Percentiles rank a stretch among this genome's conserved stretches.
phyloP scores from a whole-genome alignment of 2,797 vertebrate genomes.

The Eulemur albifrons region DNA sequence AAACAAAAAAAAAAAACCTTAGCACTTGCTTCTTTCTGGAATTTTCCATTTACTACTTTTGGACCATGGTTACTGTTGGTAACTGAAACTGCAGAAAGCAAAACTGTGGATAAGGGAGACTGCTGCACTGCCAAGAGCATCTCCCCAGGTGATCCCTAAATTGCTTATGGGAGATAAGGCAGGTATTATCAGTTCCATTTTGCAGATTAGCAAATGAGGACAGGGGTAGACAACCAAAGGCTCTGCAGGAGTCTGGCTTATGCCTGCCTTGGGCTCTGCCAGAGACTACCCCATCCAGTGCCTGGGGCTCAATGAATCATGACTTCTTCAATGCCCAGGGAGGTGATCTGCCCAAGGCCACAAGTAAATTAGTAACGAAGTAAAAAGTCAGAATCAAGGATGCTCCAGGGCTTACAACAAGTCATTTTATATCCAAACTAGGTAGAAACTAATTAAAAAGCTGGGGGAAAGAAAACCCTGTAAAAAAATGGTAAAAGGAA shows the following conservation, averaged over 20 bases:
- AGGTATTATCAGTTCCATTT: not conserved
- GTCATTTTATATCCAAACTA: not conserved
- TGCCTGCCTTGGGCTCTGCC: not conserved
- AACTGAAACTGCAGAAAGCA: not conserved
- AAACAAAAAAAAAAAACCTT: not conserved
- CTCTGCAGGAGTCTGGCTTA: not conserved
- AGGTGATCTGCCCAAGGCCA: not conserved
- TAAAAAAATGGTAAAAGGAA: not conserved
- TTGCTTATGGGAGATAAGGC: not conserved
- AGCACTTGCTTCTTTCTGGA: not conserved
- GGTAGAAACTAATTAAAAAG: not conserved
- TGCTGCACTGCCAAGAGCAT: not conserved
- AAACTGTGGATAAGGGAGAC: not conserved
- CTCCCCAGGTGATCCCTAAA: not conserved
- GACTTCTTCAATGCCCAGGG: not conserved
- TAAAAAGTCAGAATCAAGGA: not conserved
- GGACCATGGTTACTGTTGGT: not conserved
- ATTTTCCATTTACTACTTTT: not conserved
- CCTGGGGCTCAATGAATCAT: not conserved
- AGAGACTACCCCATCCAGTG: not conserved
- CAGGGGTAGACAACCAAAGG: fast-evolving
- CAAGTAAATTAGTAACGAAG: not conserved
- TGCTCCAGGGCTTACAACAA: not conserved
- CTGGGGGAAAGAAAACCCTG: not conserved
- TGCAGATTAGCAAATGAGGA: not conserved